These are phyloP conservation scores for Rhizomys pruinosus DNA, from an alignment of 2,113 vertebrate species.

Conservation along the genomic window DNA sequence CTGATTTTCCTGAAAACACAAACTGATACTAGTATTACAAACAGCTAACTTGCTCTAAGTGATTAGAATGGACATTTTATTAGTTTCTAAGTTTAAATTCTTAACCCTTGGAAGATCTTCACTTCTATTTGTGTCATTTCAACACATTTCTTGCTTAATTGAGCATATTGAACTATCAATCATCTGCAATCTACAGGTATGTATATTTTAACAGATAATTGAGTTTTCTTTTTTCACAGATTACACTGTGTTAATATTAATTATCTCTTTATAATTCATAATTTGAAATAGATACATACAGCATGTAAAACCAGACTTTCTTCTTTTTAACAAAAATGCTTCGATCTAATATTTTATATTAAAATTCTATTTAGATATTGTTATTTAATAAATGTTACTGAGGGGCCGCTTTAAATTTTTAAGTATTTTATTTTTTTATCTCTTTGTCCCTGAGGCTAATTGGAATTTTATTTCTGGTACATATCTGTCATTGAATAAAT, in stretches of 20 bases:
- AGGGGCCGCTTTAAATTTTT: background rate
- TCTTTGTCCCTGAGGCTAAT: background rate
- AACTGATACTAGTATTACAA: background rate
- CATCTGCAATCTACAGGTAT: background rate
- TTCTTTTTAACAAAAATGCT: background rate
- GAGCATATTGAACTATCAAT: background rate
- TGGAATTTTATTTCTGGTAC: conserved; percentile 11
- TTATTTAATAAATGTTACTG: background rate
- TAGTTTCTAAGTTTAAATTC: background rate
- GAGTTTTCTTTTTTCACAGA: background rate
- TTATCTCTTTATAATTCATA: background rate
- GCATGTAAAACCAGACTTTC: background rate
- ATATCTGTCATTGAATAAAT: conserved; percentile 27
- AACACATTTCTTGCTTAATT: background rate
- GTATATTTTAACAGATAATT: background rate
- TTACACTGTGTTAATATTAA: background rate
- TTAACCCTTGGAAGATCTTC: background rate
- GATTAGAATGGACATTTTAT: background rate
- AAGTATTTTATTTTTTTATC: background rate
- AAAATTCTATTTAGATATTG: background rate
- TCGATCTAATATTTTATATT: background rate
- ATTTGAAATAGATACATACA: background rate
- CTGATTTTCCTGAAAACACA: background rate
- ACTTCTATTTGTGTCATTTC: background rate
- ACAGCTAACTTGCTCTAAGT: background rate